Evolutionary conservation across 2,888 invertebrate species (phyloP).

Genomic region (Saturnia japonica): DNA sequence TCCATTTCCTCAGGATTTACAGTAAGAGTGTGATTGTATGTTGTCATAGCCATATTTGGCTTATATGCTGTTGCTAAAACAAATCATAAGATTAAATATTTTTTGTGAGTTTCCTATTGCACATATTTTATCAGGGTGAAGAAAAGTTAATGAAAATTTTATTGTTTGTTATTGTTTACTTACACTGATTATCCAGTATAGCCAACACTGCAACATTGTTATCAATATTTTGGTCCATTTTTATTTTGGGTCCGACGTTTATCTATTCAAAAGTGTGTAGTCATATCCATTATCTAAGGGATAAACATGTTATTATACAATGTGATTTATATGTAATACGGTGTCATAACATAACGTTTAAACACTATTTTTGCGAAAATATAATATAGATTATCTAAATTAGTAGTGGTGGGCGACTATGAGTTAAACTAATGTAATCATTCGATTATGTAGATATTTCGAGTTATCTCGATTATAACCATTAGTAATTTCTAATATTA

Average conservation of each 20-base stretch:
- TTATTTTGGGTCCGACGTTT: constrained; percentile 32
- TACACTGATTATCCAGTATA: constrained; percentile 59
- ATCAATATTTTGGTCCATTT: constrained; percentile 62
- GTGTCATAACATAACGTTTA: too few species aligned
- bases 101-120: constrained; percentile 16
- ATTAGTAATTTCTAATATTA: too few species aligned
- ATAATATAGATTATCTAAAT: too few species aligned
- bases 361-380: too few species aligned
- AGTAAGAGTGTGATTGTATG: constrained; percentile 45
- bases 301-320: background rate
- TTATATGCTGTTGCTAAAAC: constrained; percentile 50
- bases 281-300: background rate
- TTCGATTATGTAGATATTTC: too few species aligned
- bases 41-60: constrained; percentile 46
- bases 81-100: constrained; percentile 19
- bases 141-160: constrained; percentile 14
- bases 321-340: background rate
- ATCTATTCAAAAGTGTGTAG: constrained; percentile 22
- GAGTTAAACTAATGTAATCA: too few species aligned
- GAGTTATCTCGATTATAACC: too few species aligned
- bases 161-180: constrained; percentile 38
- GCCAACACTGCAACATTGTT: constrained; percentile 62
- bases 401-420: too few species aligned
- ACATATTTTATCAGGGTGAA: background rate
- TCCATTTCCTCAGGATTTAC: constrained; percentile 53